Percentiles rank a stretch among this genome's conserved stretches.
Conservation (phyloP, 2,113 vertebrate species). For the Stigmatopora nigra region DNA sequence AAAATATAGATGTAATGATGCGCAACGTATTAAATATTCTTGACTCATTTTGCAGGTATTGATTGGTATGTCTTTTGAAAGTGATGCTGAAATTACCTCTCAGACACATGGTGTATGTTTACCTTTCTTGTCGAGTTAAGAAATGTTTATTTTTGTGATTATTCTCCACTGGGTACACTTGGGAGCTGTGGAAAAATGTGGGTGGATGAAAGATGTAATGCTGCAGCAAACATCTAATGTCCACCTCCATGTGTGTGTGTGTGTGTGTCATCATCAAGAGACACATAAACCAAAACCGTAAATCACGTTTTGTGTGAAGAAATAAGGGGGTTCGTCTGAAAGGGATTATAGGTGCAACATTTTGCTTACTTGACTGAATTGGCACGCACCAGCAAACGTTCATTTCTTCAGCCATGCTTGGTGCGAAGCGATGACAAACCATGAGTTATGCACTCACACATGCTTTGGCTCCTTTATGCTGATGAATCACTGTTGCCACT, state of each 20-base stretch:
- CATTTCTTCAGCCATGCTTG: neutral
- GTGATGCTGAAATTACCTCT: slow-evolving; percentile 16
- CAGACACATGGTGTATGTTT: slow-evolving; percentile 3
- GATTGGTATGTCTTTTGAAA: slow-evolving; percentile 12
- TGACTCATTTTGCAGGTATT: slow-evolving; percentile 7
- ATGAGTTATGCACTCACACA: neutral
- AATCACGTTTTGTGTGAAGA: too few species aligned
- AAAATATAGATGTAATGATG: neutral
- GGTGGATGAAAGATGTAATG: slow-evolving; percentile 36
- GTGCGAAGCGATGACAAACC: slow-evolving; percentile 1
- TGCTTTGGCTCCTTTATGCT: neutral
- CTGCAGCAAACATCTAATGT: slow-evolving; percentile 15
- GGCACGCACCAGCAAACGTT: neutral
- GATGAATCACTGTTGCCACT: slow-evolving; percentile 12
- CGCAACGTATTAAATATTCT: slow-evolving; percentile 2
- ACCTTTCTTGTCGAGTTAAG: slow-evolving; percentile 22
- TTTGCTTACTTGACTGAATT: neutral
- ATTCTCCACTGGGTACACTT: slow-evolving; percentile 24
- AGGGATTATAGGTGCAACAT: neutral
- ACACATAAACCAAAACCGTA: neutral
- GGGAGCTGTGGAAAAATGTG: slow-evolving; percentile 25
- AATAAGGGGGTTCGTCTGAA: neutral
- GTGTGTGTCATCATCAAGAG: slow-evolving; percentile 21
- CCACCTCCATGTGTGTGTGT: slow-evolving; percentile 37
- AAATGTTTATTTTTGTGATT: slow-evolving; percentile 29